Conservation (phyloP, 1,140 invertebrate genomes). For the Meloidogyne exigua region DNA sequence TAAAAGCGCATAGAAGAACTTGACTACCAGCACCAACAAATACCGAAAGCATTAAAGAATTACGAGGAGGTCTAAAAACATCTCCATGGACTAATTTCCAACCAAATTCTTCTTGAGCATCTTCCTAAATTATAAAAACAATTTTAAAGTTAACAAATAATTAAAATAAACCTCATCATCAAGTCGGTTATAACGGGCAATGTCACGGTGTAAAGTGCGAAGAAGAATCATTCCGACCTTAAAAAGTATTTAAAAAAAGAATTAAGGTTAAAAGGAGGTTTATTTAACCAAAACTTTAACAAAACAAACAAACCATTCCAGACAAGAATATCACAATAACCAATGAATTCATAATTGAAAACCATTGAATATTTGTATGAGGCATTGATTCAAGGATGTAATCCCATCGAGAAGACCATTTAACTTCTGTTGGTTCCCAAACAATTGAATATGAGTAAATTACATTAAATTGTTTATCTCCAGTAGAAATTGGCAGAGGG, state of each 20-base stretch:
- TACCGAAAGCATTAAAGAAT: conserved; percentile 91
- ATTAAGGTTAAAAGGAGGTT: too few relatives aligned
- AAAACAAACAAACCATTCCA: conserved; percentile 79
- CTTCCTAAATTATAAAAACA: conserved; percentile 70
- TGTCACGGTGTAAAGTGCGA: conserved; percentile 94
- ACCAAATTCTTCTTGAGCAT: conserved; percentile 96
- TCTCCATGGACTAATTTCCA: conserved; percentile 97
- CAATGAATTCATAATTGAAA: conserved; percentile 72
- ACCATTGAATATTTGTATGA: conserved; percentile 98
- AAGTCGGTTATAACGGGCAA: conserved; percentile 92
- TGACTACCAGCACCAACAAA: conserved; percentile 90
- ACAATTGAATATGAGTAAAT: conserved; percentile 83
- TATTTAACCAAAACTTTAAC: background rate
- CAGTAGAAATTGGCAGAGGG: conserved; percentile 71
- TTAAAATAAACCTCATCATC: conserved; percentile 66
- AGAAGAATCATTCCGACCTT: conserved; percentile 94
- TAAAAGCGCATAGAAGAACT: conserved; percentile 73
- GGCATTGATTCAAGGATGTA: conserved; percentile 97
- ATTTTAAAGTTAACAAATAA: background rate
- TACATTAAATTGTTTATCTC: conserved; percentile 71
- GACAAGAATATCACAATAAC: conserved; percentile 74
- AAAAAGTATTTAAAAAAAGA: too few relatives aligned
- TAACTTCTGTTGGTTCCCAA: conserved; percentile 81
- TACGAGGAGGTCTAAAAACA: conserved; percentile 88
- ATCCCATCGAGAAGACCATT: conserved; percentile 99